phyloP scores from a whole-genome alignment of 2,113 vertebrate genomes.

The Mus spicilegus region DNA sequence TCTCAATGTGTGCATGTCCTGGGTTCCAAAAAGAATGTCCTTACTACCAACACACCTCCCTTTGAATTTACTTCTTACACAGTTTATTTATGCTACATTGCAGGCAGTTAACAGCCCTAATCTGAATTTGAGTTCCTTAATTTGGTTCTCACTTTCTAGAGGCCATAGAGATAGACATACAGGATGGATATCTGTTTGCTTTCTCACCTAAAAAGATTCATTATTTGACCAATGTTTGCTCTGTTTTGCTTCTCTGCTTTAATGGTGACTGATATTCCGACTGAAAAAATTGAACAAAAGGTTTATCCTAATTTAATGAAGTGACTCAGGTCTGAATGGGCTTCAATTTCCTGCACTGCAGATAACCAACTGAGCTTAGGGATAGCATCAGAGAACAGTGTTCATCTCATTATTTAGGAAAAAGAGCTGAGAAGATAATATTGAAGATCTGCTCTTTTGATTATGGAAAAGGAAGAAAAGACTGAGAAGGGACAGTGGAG shows the following conservation, averaged over 20 bases:
- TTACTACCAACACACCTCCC: not conserved
- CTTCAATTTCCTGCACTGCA: not conserved
- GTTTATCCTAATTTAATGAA: not conserved
- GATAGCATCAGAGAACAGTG: too few relatives aligned
- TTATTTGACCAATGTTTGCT: too few relatives aligned
- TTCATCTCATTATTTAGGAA: too few relatives aligned
- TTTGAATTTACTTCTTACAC: not conserved
- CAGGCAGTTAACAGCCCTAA: not conserved
- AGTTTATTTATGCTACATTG: not conserved
- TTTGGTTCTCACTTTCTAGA: not conserved
- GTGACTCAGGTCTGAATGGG: not conserved
- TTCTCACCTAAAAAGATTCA: not conserved
- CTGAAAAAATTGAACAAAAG: not conserved
- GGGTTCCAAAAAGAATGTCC: not conserved
- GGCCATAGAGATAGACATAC: not conserved
- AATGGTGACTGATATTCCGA: not conserved
- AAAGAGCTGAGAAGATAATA: not conserved
- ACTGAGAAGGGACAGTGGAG: not conserved
- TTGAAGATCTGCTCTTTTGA: too few relatives aligned
- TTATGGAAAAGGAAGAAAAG: too few relatives aligned
- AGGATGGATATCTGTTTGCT: not conserved
- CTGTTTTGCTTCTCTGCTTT: not conserved
- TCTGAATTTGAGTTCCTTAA: not conserved
- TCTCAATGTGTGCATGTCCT: not conserved
- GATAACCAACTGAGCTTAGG: not conserved